Evolutionary conservation across 1,140 invertebrate species (phyloP).

Genomic region (Caenorhabditis latens): DNA sequence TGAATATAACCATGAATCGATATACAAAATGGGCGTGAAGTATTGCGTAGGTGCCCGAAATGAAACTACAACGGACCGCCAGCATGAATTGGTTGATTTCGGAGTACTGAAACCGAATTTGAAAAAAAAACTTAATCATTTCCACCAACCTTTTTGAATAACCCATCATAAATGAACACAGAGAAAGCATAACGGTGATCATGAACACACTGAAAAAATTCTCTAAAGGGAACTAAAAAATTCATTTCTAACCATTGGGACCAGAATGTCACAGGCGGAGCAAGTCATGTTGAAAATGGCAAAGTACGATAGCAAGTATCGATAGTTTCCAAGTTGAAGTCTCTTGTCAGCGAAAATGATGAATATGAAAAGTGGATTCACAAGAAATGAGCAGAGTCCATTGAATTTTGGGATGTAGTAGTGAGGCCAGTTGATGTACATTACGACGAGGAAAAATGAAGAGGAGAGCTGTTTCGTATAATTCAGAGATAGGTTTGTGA

Average conservation of each 20-base stretch:
- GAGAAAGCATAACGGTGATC: not conserved
- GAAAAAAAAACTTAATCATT: not conserved
- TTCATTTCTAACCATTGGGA: not conserved
- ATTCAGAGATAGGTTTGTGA: too few species aligned
- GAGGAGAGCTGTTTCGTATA: too few species aligned
- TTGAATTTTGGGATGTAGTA: not conserved
- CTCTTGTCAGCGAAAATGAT: not conserved
- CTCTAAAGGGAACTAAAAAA: not conserved
- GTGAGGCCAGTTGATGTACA: not conserved
- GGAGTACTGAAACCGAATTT: not conserved
- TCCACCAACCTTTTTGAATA: not conserved
- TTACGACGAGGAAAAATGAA: not conserved
- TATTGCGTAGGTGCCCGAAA: not conserved
- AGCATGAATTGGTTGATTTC: not conserved
- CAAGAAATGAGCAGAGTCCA: not conserved
- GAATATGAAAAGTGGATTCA: not conserved
- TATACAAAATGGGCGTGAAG: not conserved
- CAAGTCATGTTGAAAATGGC: slow-evolving; percentile 7
- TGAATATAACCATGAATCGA: not conserved
- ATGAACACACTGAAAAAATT: slow-evolving; percentile 8
- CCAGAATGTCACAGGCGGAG: not conserved
- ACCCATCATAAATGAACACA: not conserved
- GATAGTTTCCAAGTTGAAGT: not conserved
- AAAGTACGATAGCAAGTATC: not conserved
- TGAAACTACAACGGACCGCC: not conserved